Conservation (phyloP, 2,888 invertebrate species). For the Cryptocephalus primarius region DNA sequence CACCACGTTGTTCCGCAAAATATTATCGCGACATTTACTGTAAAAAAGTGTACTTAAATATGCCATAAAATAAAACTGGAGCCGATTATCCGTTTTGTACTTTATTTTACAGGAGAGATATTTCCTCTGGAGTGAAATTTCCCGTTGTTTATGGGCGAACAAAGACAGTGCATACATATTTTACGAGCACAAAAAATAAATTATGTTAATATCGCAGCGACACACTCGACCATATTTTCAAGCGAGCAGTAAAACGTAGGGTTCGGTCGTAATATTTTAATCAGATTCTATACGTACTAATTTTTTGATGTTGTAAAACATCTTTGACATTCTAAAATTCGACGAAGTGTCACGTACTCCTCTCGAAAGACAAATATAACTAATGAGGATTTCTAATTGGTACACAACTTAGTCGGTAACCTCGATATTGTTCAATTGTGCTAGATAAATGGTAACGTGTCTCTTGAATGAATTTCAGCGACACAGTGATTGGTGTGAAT, state of each 20-base stretch:
- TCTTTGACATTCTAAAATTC: too few relatives aligned
- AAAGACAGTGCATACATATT: slow-evolving; percentile 4
- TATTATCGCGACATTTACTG: too few relatives aligned
- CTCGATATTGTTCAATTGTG: slow-evolving; percentile 4
- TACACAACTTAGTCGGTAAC: slow-evolving; percentile 2
- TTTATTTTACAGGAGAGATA: slow-evolving; percentile 2
- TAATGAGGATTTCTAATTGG: slow-evolving; percentile 7
- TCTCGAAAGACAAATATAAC: not conserved
- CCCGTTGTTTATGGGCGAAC: slow-evolving; percentile 3
- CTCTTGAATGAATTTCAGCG: too few relatives aligned
- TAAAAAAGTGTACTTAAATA: not conserved
- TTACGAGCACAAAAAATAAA: not conserved
- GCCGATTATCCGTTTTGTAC: not conserved
- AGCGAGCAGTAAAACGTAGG: too few relatives aligned
- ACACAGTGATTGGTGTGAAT: too few relatives aligned
- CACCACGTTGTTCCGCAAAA: too few relatives aligned
- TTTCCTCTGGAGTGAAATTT: slow-evolving; percentile 4
- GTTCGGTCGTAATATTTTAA: too few relatives aligned
- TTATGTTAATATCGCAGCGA: too few relatives aligned
- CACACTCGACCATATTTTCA: too few relatives aligned
- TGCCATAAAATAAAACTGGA: slow-evolving; percentile 1
- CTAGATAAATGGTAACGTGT: slow-evolving; percentile 1
- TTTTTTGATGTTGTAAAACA: too few relatives aligned
- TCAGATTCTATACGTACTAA: too few relatives aligned
- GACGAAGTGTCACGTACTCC: too few relatives aligned